Evolutionary conservation across 1,140 invertebrate species (phyloP), one percentile per base, ranked within the genome.

Genomic region (Habropoda laboriosa): DNA sequence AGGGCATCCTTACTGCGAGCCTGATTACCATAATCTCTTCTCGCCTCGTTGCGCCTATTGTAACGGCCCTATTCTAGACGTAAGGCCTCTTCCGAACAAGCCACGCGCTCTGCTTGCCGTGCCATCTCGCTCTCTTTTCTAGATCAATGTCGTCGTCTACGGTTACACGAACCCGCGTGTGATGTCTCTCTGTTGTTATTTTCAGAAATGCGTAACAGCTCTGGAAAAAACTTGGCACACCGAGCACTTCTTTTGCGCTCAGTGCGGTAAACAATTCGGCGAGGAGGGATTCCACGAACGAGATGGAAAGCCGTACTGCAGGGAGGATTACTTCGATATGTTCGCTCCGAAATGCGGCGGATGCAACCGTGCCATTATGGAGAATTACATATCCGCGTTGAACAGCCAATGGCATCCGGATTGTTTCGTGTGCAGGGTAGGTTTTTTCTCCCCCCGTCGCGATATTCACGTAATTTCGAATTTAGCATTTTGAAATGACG

Each of bases 381-480:
- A 99, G 92, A 99, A 99, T 93, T 99, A 99, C 92, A 99, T 99
- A 89, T 99, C 98, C 2, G 99, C 99, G 18, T 93, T 99, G 60
- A 99, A 99, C 92, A 96, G 96, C 74, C 98, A 99, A 92, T 99
- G 99, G 99, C 99, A 99, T 94, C 98, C 98, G 16, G 97, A 99
- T 91, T 99, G 99, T 93, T 99, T 99, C 94, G 98, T 99, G 78
- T 99, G 99, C 95, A 96, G 98, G 96, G 99, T 99, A 95, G 95
- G 97, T 86, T 75, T 38, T 74, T 86, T 75, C 35, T 74, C 27
- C 16, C 12, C n/a, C 53, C 18, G 18, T 32, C 7, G n/a, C n/a
- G 12, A 24, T 10, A 8, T 27, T 76, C 13, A n/a, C 5, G 0
- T 42, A 53, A 51, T n/a, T n/a, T n/a, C n/a, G n/a, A n/a, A n/a